Conservation (phyloP, 2,888 invertebrate species). For the Drosophila neonasuta region DNA sequence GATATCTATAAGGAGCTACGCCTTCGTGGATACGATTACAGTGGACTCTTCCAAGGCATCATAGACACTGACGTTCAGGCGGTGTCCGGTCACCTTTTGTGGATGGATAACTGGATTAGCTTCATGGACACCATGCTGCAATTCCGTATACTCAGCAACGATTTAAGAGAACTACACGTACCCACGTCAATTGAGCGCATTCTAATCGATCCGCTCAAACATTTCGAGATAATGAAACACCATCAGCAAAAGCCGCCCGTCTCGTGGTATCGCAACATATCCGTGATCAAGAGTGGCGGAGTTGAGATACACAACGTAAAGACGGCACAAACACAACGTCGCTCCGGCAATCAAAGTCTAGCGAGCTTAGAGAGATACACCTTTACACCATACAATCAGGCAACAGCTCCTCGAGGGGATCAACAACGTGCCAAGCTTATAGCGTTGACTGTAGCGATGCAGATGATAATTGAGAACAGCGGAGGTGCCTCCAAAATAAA, state of each 20-base stretch:
- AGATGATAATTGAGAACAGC: slow-evolving; percentile 90
- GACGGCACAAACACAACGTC: slow-evolving; percentile 92
- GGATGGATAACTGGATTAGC: slow-evolving; percentile 96
- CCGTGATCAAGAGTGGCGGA: slow-evolving; percentile 90
- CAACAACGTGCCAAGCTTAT: slow-evolving; percentile 84
- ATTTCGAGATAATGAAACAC: slow-evolving; percentile 82
- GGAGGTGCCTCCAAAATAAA: slow-evolving; percentile 87
- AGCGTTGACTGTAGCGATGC: slow-evolving; percentile 87
- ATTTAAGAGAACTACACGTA: slow-evolving; percentile 90
- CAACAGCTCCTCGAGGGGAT: slow-evolving; percentile 83
- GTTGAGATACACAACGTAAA: slow-evolving; percentile 94
- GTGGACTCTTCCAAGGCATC: slow-evolving; percentile 92
- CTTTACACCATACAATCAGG: slow-evolving; percentile 89
- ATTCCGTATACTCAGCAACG: slow-evolving; percentile 90
- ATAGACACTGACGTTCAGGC: slow-evolving; percentile 88
- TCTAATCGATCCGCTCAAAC: slow-evolving; percentile 90
- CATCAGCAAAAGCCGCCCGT: slow-evolving; percentile 84
- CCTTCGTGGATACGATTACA: slow-evolving; percentile 93
- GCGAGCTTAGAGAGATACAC: slow-evolving; percentile 92
- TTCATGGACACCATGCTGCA: slow-evolving; percentile 98
- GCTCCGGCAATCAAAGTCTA: slow-evolving; percentile 88
- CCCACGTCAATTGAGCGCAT: slow-evolving; percentile 93
- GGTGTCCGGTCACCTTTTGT: slow-evolving; percentile 88
- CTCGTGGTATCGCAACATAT: slow-evolving; percentile 87
- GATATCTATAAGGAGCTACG: slow-evolving; percentile 94